Evolutionary conservation across 2,888 invertebrate species (phyloP), one percentile per base, ranked within the genome.

Genomic region (Sphinx pinastri): DNA sequence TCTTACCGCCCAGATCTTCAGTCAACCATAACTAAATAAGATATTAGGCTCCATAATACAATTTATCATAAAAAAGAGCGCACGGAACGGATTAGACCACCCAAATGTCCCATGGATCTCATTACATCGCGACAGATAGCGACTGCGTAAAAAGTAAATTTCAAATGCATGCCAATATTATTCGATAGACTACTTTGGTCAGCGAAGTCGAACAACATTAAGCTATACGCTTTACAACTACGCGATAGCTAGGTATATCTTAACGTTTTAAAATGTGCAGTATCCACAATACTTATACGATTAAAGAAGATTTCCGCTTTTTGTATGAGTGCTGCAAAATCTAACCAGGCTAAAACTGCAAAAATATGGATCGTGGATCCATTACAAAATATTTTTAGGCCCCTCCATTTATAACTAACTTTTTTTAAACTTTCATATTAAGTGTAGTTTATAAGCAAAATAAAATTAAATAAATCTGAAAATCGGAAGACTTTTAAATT

Each of bases 121-220:
- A 31, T 25, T 51, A 51, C 12, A 31, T 31, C 31, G 3, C 31
- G 3, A 3, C 38, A 6, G 14, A 10, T 11, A 52, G 16, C 58
- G 68, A 12, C 31, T 25, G 14, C 13, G 47, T 55, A 55, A 63
- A 59, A 60, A 69, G 38, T 38, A 7, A 14, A 47, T 54, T 52
- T 60, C 52, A 81, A 83, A 81, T 82, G 71, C 73, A 86, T 87
- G 86, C 81, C 79, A 88, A 87, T 85, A 74, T 79, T 84, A 86
- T 86, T 78, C 83, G 82, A 84, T 80, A 78, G 72, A 59, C 68
- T 57, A 2, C 19, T 69, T 10, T 69, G 3, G 11, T 58, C 49
- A 58, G 47, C 55, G 55, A 12, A 13, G 51, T 58, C 55, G 6
- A 54, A 69, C 7, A 16, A 13, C 14, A n/a, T n/a, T n/a, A 45